Evolutionary conservation across 2,888 invertebrate genomes (phyloP), one percentile per base, ranked within the genome.

Genomic region (Lathronympha strigana): DNA sequence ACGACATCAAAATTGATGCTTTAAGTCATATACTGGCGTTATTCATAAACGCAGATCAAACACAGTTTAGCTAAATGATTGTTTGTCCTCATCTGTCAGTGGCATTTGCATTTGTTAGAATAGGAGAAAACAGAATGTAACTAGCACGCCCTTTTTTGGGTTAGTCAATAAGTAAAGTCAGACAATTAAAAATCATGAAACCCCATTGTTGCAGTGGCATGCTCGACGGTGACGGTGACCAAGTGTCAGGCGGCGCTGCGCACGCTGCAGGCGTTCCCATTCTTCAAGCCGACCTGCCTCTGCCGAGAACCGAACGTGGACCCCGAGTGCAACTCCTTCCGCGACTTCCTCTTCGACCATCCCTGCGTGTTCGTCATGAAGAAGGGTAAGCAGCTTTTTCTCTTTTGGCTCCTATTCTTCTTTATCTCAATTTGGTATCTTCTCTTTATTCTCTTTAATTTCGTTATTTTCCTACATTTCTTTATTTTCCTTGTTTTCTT

Each of bases 291-390:
- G 77, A 97, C 97, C 76, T 98, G 98, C 88, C 95, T 98, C 82
- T 98, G 98, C 92, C 95, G 96, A 75, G 97, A 97, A 82, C 97
- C 97, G 45, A 96, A 95, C 89, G 95, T 97, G 82, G 98, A 98
- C 87, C 97, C 96, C 70, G 97, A 97, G 81, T 98, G 97, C 90
- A 97, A 97, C 93, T 96, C 96, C 82, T 97, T 98, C 93, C 95
- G 97, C 83, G 97, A 97, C 93, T 97, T 97, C 88, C 94, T 98
- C 74, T 97, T 97, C 89, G 97, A 97, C 90, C 98, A 98, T 93
- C 97, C 97, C 69, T 98, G 98, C 93, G 96, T 96, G 80, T 96
- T 96, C 88, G 97, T 97, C 74, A 94, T 95, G 83, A 97, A 96
- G 90, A 97, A 97, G 94, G 97, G 97, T 97, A 88, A 90, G 93